These are phyloP conservation scores for Heteropelma amictum DNA, from an alignment of 2,888 invertebrate species.

Conservation along the genomic window DNA sequence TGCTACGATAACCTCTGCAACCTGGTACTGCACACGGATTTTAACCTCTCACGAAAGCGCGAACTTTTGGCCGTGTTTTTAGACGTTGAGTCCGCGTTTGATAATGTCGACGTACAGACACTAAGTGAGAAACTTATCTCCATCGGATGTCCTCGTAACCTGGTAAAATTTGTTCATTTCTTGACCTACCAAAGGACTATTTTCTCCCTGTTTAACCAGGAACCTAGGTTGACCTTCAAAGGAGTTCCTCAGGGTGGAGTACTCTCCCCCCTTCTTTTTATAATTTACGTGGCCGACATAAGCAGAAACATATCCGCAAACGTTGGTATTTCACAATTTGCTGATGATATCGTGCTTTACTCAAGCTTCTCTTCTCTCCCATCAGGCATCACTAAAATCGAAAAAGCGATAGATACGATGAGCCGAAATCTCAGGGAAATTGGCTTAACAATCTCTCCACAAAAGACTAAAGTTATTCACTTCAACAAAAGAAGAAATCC, in stretches of 20 bases:
- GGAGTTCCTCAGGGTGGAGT: slow-evolving; percentile 54
- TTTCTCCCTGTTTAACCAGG: not conserved
- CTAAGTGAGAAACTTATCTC: slow-evolving; percentile 27
- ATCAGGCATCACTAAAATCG: not conserved
- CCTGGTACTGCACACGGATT: slow-evolving; percentile 38
- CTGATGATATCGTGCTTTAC: slow-evolving; percentile 50
- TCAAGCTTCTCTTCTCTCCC: not conserved
- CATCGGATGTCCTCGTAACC: slow-evolving; percentile 8
- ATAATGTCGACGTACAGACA: slow-evolving; percentile 50
- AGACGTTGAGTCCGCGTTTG: slow-evolving; percentile 54
- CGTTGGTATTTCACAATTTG: slow-evolving; percentile 23
- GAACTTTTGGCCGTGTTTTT: slow-evolving; percentile 47
- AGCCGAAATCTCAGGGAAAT: not conserved
- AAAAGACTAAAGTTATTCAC: slow-evolving; percentile 16
- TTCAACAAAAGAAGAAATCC: slow-evolving; percentile 17
- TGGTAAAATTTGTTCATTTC: slow-evolving; percentile 26
- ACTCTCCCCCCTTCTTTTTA: slow-evolving; percentile 41
- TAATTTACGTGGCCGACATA: slow-evolving; percentile 35
- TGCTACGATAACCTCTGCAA: slow-evolving; percentile 51
- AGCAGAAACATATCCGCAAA: not conserved
- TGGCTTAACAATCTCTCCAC: not conserved
- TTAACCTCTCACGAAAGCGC: slow-evolving; percentile 16
- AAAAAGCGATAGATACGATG: not conserved
- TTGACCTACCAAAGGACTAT: slow-evolving; percentile 13
- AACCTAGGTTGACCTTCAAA: slow-evolving; percentile 24